Percentiles rank a stretch among this genome's conserved stretches.
Conservation (phyloP, 2,113 vertebrate species). For the Bostrychus sinensis region DNA sequence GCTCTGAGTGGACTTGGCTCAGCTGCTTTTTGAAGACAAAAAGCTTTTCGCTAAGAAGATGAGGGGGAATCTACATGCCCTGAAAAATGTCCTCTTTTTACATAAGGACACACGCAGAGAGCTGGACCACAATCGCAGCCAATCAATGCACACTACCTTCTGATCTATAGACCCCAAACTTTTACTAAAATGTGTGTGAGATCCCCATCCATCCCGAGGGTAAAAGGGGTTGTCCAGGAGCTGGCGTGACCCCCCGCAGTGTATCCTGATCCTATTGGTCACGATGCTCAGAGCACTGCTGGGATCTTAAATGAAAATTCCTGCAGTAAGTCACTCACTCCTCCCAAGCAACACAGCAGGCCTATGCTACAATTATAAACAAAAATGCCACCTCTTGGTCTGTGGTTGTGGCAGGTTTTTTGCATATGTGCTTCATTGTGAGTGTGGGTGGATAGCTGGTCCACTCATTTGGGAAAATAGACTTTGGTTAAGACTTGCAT, state of each 20-base stretch:
- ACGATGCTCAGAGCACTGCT: slow-evolving; percentile 67
- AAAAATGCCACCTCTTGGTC: slow-evolving; percentile 51
- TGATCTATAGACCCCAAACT: slow-evolving; percentile 53
- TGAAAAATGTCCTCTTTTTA: slow-evolving; percentile 45
- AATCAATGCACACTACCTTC: slow-evolving; percentile 60
- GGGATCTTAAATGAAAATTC: slow-evolving; percentile 76
- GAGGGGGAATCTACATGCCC: slow-evolving; percentile 64
- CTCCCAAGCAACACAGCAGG: slow-evolving; percentile 60
- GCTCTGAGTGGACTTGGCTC: slow-evolving; percentile 71
- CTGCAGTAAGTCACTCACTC: slow-evolving; percentile 63
- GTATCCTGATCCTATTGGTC: slow-evolving; percentile 76
- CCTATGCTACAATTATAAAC: slow-evolving; percentile 44
- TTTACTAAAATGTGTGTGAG: slow-evolving; percentile 32
- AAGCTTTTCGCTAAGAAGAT: slow-evolving; percentile 70
- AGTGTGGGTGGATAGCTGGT: slow-evolving; percentile 23
- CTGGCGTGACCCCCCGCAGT: slow-evolving; percentile 56
- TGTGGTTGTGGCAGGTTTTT: slow-evolving; percentile 42
- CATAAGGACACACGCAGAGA: slow-evolving; percentile 61
- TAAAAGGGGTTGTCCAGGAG: slow-evolving; percentile 57
- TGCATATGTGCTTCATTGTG: slow-evolving; percentile 26
- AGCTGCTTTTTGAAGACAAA: slow-evolving; percentile 73
- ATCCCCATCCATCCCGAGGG: slow-evolving; percentile 23
- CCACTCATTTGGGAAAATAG: slow-evolving; percentile 15
- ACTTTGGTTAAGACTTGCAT: neutral
- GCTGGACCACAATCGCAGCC: slow-evolving; percentile 55